Percentiles rank a stretch among this genome's conserved stretches.
phyloP scores from a whole-genome alignment of 2,797 vertebrate species.

The Syngnathus acus region DNA sequence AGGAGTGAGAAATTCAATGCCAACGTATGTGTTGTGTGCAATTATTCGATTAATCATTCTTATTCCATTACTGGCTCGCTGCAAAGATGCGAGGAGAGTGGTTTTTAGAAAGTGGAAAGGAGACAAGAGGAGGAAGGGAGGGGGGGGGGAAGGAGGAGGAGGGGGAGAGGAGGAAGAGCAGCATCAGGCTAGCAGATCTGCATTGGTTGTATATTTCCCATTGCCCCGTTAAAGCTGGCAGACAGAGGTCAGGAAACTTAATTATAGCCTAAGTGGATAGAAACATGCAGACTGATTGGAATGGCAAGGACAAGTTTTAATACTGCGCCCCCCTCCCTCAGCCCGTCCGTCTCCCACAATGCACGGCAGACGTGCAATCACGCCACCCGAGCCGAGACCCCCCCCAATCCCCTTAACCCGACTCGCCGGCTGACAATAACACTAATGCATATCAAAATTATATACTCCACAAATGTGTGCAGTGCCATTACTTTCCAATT shows the following conservation, averaged over 20 bases:
- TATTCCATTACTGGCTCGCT: slow-evolving; percentile 84
- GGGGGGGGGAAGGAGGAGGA: slow-evolving; percentile 31
- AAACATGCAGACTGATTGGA: slow-evolving; percentile 94
- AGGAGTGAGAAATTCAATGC: slow-evolving; percentile 82
- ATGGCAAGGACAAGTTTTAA: slow-evolving; percentile 97
- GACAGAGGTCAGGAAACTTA: slow-evolving; percentile 98
- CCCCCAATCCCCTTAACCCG: slow-evolving; percentile 35
- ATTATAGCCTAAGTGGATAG: slow-evolving; percentile 97
- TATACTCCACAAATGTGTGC: slow-evolving; percentile 61
- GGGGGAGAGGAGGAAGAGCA: slow-evolving; percentile 33
- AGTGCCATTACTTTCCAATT: slow-evolving; percentile 63
- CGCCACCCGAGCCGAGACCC: slow-evolving; percentile 44
- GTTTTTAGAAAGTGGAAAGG: slow-evolving; percentile 47
- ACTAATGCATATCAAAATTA: slow-evolving; percentile 82
- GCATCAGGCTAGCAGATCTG: slow-evolving; percentile 87
- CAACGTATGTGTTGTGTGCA: slow-evolving; percentile 89
- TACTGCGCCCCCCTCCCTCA: slow-evolving; percentile 76
- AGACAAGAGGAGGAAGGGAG: slow-evolving; percentile 28
- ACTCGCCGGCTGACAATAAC: slow-evolving; percentile 74
- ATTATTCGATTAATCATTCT: slow-evolving; percentile 97
- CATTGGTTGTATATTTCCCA: slow-evolving; percentile 90
- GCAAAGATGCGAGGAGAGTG: slow-evolving; percentile 34
- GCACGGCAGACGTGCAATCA: slow-evolving; percentile 83
- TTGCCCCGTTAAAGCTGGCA: slow-evolving; percentile 92
- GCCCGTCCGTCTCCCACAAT: slow-evolving; percentile 87